A percentile compares a stretch with the other conserved stretches of the same genome.
phyloP scores from a whole-genome alignment of 64 coral and sea anemone genomes.

The Pachyseris speciosa region DNA sequence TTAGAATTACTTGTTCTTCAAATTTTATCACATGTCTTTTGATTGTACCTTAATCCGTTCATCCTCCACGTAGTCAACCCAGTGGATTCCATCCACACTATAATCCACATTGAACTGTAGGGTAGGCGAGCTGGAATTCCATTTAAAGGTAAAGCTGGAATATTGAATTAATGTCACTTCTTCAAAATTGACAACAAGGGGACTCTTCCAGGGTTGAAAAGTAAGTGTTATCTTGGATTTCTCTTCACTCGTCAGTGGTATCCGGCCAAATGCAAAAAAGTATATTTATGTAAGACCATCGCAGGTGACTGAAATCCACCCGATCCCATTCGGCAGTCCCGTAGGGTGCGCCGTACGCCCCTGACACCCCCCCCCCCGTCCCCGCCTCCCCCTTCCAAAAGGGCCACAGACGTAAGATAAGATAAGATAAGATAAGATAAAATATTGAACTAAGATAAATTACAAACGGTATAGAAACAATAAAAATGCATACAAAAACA shows the following conservation, averaged over 20 bases:
- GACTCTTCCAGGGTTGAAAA: not conserved
- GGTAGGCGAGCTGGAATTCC: not conserved
- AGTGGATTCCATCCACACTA: slow-evolving; percentile 19
- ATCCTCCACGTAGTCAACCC: slow-evolving; percentile 19
- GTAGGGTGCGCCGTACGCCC: no score
- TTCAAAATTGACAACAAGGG: not conserved
- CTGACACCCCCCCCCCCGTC: no score
- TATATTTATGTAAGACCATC: not conserved
- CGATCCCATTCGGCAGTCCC: no score
- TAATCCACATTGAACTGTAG: slow-evolving; percentile 6
- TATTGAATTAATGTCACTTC: not conserved
- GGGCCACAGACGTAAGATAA: no score
- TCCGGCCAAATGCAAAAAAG: not conserved
- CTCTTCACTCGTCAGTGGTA: not conserved
- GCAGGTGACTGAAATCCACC: no score
- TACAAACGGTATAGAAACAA: no score
- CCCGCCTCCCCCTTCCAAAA: no score
- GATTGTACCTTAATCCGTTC: slow-evolving; percentile 9
- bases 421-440: no score
- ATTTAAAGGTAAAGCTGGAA: not conserved
- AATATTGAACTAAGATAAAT: no score
- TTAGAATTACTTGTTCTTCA: no score
- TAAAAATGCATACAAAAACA: no score
- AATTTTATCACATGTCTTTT: not conserved
- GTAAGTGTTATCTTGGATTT: not conserved